A percentile compares a stretch with the other conserved stretches of the same genome.
Evolutionary conservation across 2,888 invertebrate genomes (phyloP).

Genomic region (Halictus ligatus): DNA sequence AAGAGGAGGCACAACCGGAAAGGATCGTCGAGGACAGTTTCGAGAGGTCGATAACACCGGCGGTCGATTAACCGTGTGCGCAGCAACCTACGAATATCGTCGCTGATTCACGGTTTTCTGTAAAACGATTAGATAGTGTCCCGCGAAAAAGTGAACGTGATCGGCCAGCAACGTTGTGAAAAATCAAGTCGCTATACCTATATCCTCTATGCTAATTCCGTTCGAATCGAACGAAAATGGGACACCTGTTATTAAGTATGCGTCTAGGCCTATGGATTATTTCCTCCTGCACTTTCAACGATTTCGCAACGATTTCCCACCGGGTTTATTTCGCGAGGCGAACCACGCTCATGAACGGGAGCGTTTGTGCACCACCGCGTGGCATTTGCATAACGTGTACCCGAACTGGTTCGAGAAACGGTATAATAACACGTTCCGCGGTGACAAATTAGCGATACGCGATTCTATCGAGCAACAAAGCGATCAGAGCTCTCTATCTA

Average conservation of each 20-base stretch:
- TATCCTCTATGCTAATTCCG: neutral
- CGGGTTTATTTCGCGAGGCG: neutral
- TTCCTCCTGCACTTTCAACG: slow-evolving; percentile 1
- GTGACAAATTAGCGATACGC: slow-evolving; percentile 25
- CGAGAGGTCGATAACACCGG: slow-evolving; percentile 12
- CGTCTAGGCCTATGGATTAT: neutral
- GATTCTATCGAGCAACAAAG: slow-evolving; percentile 9
- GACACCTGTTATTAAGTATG: slow-evolving; percentile 1
- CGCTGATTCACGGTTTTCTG: neutral
- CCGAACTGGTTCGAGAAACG: neutral
- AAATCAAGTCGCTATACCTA: neutral
- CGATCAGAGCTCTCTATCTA: neutral
- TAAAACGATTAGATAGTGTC: neutral
- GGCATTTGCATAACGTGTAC: slow-evolving; percentile 23
- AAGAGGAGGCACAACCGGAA: neutral
- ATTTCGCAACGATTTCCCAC: neutral
- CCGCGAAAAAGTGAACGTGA: neutral
- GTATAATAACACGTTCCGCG: neutral
- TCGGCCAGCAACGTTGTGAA: neutral
- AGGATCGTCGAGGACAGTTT: slow-evolving; percentile 8
- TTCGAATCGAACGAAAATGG: slow-evolving; percentile 2
- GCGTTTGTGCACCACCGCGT: neutral
- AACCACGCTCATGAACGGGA: slow-evolving; percentile 8
- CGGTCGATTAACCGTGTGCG: slow-evolving; percentile 33
- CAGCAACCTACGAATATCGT: neutral